These are phyloP conservation scores for Chaenodraco wilsoni DNA, from an alignment of 2,797 vertebrate species.

Conservation along the genomic window DNA sequence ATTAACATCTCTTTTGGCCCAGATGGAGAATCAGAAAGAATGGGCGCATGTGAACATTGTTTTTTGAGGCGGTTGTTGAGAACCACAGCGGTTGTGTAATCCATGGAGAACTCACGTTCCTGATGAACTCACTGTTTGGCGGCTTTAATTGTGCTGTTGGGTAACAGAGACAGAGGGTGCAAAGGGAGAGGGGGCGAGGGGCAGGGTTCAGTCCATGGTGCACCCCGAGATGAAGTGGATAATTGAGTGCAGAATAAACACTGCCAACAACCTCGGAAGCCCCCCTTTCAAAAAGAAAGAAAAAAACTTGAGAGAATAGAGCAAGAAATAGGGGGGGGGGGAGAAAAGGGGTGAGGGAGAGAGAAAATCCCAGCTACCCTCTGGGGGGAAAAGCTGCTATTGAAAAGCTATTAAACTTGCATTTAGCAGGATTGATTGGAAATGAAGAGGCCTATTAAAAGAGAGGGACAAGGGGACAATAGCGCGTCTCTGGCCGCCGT, in stretches of 20 bases:
- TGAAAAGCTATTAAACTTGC: constrained; percentile 91
- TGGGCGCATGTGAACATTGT: constrained; percentile 52
- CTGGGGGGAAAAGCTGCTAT: constrained; percentile 83
- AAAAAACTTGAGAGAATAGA: constrained; percentile 59
- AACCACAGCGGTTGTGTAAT: constrained; percentile 41
- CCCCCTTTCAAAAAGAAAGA: constrained; percentile 60
- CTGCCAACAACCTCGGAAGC: constrained; percentile 79
- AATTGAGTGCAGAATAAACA: constrained; percentile 87
- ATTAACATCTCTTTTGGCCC: constrained; percentile 40
- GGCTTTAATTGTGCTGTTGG: constrained; percentile 64
- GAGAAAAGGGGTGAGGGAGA: constrained; percentile 64
- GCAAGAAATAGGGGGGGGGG: constrained; percentile 54
- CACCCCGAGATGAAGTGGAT: constrained; percentile 83
- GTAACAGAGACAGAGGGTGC: constrained; percentile 39
- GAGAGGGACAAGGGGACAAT: constrained; percentile 86
- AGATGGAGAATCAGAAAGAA: constrained; percentile 49
- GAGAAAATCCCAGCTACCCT: constrained; percentile 82
- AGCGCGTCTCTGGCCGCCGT: constrained; percentile 85
- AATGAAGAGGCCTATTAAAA: constrained; percentile 90
- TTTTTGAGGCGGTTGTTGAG: constrained; percentile 48
- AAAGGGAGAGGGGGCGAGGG: constrained; percentile 39
- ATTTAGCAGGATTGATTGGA: constrained; percentile 90
- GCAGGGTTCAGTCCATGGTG: constrained; percentile 64
- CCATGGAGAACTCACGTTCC: constrained; percentile 54
- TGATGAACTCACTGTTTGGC: constrained; percentile 73